Evolutionary conservation across 2,797 vertebrate species (phyloP), one percentile per base, ranked within the genome.

Genomic region (Hyperoplus lanceolatus): DNA sequence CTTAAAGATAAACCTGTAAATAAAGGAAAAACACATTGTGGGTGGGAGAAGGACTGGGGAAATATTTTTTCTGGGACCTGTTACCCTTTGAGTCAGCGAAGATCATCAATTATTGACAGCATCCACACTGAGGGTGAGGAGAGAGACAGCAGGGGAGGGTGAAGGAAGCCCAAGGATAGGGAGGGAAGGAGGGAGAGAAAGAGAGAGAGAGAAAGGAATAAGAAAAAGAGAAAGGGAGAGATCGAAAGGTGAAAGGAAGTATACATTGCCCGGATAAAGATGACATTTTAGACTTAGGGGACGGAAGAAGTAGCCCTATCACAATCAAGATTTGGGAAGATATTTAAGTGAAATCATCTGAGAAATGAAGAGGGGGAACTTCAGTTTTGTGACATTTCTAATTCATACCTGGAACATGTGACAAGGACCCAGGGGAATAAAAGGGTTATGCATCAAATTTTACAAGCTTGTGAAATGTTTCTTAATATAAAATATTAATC

Each of bases 71-170:
- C 82, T 78, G 51, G 89, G 92, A 93, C 91, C 91, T 91, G 91
- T 95, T 96, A 96, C 95, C 95, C 95, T 96, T 96, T 96, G 93
- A 95, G 94, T 93, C 84, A 86, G 94, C 84, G 81, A 91, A 79
- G 85, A 87, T 92, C 92, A 95, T 96, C 92, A 96, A 96, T 96
- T 96, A 96, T 96, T 95, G 94, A 96, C 89, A 90, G 90, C 77
- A 51, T 92, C 89, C 93, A 89, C 91, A 92, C 93, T 85, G 81
- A 95, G 93, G 89, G 92, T 90, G 92, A 92, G 90, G 89, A 93
- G 87, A 75, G 70, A 86, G 90, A 84, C 93, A 93, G 93, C 93
- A 92, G 94, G 91, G 89, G 92, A 81, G 92, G 84, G 78, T 77
- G 86, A 89, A 83, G 85, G 67, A 70, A 77, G 69, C 83, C 70